Conservation (phyloP, 2,113 vertebrate species). For the Bambusicola thoracicus region DNA sequence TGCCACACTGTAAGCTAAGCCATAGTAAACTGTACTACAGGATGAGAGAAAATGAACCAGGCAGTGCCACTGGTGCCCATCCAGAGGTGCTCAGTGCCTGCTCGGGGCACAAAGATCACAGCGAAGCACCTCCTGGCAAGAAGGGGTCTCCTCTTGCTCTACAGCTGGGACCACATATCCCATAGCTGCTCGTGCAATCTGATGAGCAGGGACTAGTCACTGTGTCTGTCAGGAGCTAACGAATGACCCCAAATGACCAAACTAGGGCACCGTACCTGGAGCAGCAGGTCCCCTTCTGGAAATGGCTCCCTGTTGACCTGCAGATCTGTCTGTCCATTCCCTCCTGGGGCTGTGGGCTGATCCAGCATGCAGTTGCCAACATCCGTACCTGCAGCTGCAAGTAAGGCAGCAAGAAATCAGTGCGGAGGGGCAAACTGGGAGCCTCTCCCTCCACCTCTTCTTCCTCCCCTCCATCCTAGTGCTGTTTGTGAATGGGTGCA, state of each 20-base stretch:
- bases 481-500: not conserved
- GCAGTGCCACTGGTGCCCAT: not conserved
- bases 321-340: not conserved
- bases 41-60: not conserved
- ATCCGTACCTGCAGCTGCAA: conserved; percentile 75
- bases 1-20: not conserved
- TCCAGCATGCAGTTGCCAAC: not conserved
- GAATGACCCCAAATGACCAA: not conserved
- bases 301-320: conserved; percentile 71
- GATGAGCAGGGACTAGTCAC: not conserved
- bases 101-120: not conserved
- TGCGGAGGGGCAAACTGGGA: not conserved
- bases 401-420: not conserved
- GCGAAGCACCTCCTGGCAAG: not conserved
- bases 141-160: not conserved
- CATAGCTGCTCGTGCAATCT: not conserved
- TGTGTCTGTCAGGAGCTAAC: accelerated
- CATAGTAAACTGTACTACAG: not conserved
- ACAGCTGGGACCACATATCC: not conserved
- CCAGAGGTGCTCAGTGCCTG: not conserved
- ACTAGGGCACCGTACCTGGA: conserved; percentile 71
- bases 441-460: not conserved
- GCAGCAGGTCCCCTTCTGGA: conserved; percentile 83
- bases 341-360: not conserved
- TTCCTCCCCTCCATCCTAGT: not conserved